A percentile compares a stretch with the other conserved stretches of the same genome.
These are phyloP conservation scores for Labrus mixtus DNA, from an alignment of 2,113 vertebrate genomes.

Conservation along the genomic window DNA sequence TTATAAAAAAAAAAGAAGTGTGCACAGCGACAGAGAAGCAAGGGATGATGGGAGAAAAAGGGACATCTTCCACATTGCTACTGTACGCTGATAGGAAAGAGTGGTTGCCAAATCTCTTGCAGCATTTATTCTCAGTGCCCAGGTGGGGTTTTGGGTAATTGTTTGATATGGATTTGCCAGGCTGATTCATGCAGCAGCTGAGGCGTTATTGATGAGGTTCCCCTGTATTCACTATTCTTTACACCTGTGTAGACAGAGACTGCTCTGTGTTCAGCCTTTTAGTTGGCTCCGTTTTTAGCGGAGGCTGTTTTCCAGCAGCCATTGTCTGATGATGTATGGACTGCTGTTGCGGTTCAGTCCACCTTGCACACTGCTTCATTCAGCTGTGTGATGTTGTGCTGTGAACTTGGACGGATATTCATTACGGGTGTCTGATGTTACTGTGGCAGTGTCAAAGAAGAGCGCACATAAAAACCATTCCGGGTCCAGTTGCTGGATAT, in stretches of 20 bases:
- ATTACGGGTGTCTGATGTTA: conserved; percentile 39
- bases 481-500: background rate
- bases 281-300: conserved; percentile 49
- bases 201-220: conserved; percentile 67
- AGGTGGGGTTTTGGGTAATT: conserved; percentile 54
- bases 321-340: conserved; percentile 76
- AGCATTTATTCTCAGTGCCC: conserved; percentile 38
- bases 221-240: conserved; percentile 53
- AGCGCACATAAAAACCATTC: conserved; percentile 28
- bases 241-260: conserved; percentile 51
- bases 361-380: conserved; percentile 69
- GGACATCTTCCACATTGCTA: background rate
- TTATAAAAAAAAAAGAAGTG: no score
- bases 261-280: conserved; percentile 55
- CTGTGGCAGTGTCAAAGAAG: conserved; percentile 41
- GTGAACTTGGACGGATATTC: conserved; percentile 61
- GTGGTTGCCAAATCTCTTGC: conserved; percentile 20
- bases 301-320: conserved; percentile 63
- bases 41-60: background rate
- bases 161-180: conserved; percentile 61
- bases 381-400: conserved; percentile 49
- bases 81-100: background rate
- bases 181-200: conserved; percentile 42
- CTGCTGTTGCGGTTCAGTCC: conserved; percentile 60
- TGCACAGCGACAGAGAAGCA: background rate